Evolutionary conservation across 2,797 vertebrate genomes (phyloP).

Genomic region (Synanceia verrucosa): DNA sequence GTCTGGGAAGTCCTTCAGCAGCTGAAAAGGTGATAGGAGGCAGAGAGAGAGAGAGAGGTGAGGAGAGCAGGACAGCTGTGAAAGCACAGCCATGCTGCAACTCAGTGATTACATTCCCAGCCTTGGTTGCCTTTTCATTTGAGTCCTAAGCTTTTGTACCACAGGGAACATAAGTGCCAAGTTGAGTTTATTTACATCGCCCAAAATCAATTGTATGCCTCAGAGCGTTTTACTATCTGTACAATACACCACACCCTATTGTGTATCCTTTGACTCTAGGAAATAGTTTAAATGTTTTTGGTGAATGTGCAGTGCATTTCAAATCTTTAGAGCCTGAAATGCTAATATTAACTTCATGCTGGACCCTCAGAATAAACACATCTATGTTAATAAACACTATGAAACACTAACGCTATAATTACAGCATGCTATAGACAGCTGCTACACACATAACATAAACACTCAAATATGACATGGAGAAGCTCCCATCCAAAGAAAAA

Average conservation of each 20-base stretch:
- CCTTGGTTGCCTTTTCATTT: conserved; percentile 14
- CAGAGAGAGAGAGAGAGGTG: neutral
- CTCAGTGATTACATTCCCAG: conserved; percentile 30
- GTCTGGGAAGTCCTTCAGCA: conserved; percentile 97
- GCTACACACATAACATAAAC: neutral
- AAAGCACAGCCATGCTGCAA: conserved; percentile 35
- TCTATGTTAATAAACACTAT: neutral
- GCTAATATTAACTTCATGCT: neutral
- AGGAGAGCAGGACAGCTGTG: conserved; percentile 26
- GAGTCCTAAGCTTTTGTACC: neutral
- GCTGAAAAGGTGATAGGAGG: conserved; percentile 75
- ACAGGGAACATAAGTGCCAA: conserved; percentile 15
- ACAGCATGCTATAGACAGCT: neutral
- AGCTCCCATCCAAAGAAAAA: neutral
- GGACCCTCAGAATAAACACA: neutral
- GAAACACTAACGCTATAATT: neutral
- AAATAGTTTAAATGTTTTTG: too few relatives aligned
- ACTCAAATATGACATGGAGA: neutral
- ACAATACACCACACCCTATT: neutral
- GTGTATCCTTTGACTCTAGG: neutral
- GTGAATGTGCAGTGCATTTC: neutral
- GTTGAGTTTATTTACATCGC: neutral
- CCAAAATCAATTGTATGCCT: conserved; percentile 17
- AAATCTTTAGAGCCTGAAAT: neutral
- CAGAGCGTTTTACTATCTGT: neutral